phyloP scores from a whole-genome alignment of 2,888 invertebrate genomes.

The Dasysyrphus albostriatus region DNA sequence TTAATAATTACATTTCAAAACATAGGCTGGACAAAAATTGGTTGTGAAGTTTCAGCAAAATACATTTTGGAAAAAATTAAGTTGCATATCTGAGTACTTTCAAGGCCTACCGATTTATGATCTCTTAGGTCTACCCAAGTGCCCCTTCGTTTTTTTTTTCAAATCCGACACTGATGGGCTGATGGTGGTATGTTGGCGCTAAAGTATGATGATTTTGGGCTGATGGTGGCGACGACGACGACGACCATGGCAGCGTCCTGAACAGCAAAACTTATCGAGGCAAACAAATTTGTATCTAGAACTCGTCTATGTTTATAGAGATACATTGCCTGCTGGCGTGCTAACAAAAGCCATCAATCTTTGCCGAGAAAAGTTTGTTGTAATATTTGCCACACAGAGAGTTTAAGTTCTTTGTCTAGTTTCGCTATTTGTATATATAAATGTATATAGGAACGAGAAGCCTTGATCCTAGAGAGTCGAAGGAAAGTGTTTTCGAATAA shows the following conservation, averaged over 20 bases:
- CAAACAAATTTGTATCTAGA: slow-evolving; percentile 60
- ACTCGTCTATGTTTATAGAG: slow-evolving; percentile 21
- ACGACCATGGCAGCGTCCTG: not conserved
- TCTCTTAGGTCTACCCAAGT: too few species aligned
- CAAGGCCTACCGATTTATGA: too few species aligned
- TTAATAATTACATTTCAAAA: too few species aligned
- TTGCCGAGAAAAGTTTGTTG: slow-evolving; percentile 58
- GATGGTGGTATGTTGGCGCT: not conserved
- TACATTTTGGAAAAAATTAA: too few species aligned
- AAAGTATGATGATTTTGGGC: not conserved
- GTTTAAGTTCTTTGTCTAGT: slow-evolving; percentile 51
- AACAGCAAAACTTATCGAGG: slow-evolving; percentile 57
- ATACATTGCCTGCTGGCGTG: slow-evolving; percentile 50
- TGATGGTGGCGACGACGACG: not conserved
- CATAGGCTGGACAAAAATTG: too few species aligned
- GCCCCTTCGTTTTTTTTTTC: not conserved
- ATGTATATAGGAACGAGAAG: not conserved
- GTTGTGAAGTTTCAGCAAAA: too few species aligned
- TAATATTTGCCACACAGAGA: slow-evolving; percentile 46
- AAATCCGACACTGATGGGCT: not conserved
- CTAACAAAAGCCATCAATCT: slow-evolving; percentile 71
- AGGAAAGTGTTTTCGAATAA: slow-evolving; percentile 62
- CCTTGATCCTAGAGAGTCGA: slow-evolving; percentile 3
- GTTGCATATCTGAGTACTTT: too few species aligned
- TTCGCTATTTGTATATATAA: slow-evolving; percentile 4